Conservation (phyloP, 2,888 invertebrate species). For the Blastobasis lacticolella region DNA sequence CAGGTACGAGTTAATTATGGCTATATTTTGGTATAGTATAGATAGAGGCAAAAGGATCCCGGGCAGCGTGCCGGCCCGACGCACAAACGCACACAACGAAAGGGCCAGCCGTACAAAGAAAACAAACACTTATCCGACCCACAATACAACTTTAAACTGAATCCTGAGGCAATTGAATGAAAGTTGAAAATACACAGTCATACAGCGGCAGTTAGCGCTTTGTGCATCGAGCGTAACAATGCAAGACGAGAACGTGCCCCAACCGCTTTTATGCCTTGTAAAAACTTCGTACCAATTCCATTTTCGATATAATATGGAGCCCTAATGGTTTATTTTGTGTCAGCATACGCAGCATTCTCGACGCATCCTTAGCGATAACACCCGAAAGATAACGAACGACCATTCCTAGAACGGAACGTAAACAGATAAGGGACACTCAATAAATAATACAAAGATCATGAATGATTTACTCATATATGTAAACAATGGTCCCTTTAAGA, state of each 20-base stretch:
- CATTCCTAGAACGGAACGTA: conserved; percentile 32
- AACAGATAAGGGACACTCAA: conserved; percentile 5
- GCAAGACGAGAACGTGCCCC: conserved; percentile 67
- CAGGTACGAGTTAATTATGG: conserved; percentile 71
- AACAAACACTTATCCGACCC: conserved; percentile 29
- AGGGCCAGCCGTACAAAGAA: conserved; percentile 43
- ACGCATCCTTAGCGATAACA: conserved; percentile 36
- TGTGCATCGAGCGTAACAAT: conserved; percentile 35
- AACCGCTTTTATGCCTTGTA: conserved; percentile 62
- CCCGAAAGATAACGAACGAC: conserved; percentile 40
- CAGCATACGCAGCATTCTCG: conserved; percentile 21
- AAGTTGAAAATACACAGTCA: conserved; percentile 35
- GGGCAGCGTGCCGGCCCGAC: conserved; percentile 40
- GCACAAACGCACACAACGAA: conserved; percentile 66
- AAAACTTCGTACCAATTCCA: conserved; percentile 29
- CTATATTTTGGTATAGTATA: conserved; percentile 42
- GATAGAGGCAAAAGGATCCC: conserved; percentile 57
- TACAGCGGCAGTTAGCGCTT: conserved; percentile 33
- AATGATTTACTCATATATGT: conserved; percentile 2
- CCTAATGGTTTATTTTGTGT: not conserved
- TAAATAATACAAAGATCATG: conserved; percentile 2
- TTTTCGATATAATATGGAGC: not conserved
- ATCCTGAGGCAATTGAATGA: conserved; percentile 38
- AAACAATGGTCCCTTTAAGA: conserved; percentile 2
- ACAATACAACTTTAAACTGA: conserved; percentile 30